A percentile compares a stretch with the other conserved stretches of the same genome.
phyloP scores from a whole-genome alignment of 2,888 invertebrate species.

The Pomacea canaliculata region DNA sequence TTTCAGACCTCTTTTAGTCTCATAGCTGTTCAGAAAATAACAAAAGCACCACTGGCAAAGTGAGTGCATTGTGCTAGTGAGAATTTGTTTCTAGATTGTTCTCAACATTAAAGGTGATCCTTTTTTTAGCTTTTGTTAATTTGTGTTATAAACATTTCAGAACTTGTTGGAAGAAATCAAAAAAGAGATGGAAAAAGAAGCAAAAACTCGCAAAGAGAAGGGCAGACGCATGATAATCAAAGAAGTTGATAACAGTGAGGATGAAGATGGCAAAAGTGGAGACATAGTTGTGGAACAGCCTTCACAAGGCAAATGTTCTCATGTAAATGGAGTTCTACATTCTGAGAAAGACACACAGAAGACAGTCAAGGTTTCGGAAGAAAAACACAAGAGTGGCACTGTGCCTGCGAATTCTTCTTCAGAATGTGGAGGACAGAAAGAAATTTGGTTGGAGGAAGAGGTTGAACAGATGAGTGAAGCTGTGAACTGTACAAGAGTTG shows the following conservation, averaged over 20 bases:
- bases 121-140: too few relatives aligned
- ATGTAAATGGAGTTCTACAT: neutral
- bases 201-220: conserved; percentile 50
- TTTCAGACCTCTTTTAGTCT: neutral
- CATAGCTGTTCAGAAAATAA: too few relatives aligned
- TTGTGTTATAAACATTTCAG: conserved; percentile 33
- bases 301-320: neutral
- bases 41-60: too few relatives aligned
- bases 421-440: neutral
- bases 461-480: neutral
- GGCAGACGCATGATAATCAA: conserved; percentile 37
- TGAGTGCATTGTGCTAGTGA: too few relatives aligned
- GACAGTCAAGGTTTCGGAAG: neutral
- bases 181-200: conserved; percentile 38
- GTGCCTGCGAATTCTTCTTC: too few relatives aligned
- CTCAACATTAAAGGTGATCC: too few relatives aligned
- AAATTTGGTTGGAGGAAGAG: conserved; percentile 13
- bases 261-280: conserved; percentile 25
- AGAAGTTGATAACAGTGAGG: conserved; percentile 29
- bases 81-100: too few relatives aligned
- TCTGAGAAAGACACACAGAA: conserved; percentile 26
- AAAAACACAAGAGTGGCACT: too few relatives aligned
- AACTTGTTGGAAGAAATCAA: conserved; percentile 52
- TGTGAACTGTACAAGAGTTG: conserved; percentile 7
- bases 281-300: conserved; percentile 29